Percentiles rank a stretch among this genome's conserved stretches.
phyloP scores from a whole-genome alignment of 2,113 vertebrate genomes.

The Cebidichthys violaceus region DNA sequence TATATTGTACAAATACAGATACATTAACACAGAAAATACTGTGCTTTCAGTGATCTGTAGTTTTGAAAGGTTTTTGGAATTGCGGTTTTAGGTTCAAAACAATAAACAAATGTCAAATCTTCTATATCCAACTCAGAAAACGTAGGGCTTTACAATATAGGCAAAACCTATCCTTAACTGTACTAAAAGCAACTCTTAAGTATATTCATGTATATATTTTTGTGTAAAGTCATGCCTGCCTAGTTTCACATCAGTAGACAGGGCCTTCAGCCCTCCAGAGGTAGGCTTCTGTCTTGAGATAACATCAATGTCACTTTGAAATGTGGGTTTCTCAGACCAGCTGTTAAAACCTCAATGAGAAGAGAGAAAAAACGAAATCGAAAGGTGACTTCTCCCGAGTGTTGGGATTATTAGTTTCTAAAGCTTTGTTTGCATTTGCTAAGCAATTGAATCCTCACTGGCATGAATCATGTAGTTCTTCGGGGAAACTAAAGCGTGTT shows the following conservation, averaged over 20 bases:
- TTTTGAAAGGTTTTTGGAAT: slow-evolving; percentile 11
- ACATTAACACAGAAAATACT: background rate
- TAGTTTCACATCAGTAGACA: slow-evolving; percentile 34
- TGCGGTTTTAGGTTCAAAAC: slow-evolving; percentile 3
- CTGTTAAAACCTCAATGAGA: slow-evolving; percentile 53
- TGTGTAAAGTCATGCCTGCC: slow-evolving; percentile 6
- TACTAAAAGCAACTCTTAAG: slow-evolving; percentile 27
- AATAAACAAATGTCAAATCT: slow-evolving; percentile 10
- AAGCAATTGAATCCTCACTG: background rate
- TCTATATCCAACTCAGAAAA: slow-evolving; percentile 8
- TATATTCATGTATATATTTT: slow-evolving; percentile 21
- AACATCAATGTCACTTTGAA: slow-evolving; percentile 16
- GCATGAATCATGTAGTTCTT: background rate
- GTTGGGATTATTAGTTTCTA: background rate
- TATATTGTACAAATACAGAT: slow-evolving; percentile 12
- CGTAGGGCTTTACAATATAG: slow-evolving; percentile 17
- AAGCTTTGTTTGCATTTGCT: background rate
- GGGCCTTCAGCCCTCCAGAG: slow-evolving; percentile 40
- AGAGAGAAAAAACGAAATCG: background rate
- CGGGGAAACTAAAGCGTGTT: background rate
- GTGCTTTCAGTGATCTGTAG: background rate
- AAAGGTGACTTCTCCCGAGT: background rate
- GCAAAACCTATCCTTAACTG: slow-evolving; percentile 10
- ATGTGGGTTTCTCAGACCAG: slow-evolving; percentile 66
- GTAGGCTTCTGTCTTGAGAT: slow-evolving; percentile 15